Evolutionary conservation across 2,113 vertebrate genomes (phyloP).

Genomic region (Chascanopsetta lugubris): DNA sequence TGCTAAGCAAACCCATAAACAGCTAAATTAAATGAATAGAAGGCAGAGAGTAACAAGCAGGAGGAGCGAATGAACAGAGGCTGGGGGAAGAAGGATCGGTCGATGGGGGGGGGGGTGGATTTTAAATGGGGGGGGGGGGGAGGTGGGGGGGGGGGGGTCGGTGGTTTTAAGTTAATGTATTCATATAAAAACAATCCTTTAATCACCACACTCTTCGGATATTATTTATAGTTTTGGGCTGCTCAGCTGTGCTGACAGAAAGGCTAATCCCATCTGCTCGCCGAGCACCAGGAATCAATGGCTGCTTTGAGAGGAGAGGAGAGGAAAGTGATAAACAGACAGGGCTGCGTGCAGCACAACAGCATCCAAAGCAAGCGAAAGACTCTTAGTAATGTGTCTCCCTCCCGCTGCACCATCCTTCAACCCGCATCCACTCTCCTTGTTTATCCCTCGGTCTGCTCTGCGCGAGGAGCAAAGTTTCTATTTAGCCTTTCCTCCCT

Average conservation of each 20-base stretch:
- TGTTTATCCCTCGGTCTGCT: slow-evolving; percentile 47
- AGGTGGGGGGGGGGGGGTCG: not conserved
- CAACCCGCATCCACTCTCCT: slow-evolving; percentile 45
- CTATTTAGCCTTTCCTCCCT: slow-evolving; percentile 56
- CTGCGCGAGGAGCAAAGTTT: slow-evolving; percentile 42
- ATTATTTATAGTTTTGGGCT: slow-evolving; percentile 72
- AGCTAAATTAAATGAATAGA: slow-evolving; percentile 51
- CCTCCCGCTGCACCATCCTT: slow-evolving; percentile 57
- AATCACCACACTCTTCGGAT: slow-evolving; percentile 71
- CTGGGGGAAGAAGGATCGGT: slow-evolving; percentile 17
- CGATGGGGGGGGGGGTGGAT: slow-evolving; percentile 31
- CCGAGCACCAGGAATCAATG: slow-evolving; percentile 63
- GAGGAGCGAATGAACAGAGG: slow-evolving; percentile 58
- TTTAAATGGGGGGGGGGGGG: slow-evolving; percentile 45
- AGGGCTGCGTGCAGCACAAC: slow-evolving; percentile 49
- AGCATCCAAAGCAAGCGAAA: slow-evolving; percentile 46
- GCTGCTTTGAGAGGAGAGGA: slow-evolving; percentile 56
- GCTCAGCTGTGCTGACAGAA: slow-evolving; percentile 65
- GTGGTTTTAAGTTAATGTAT: slow-evolving; percentile 63
- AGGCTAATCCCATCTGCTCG: slow-evolving; percentile 68
- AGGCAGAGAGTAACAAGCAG: slow-evolving; percentile 32
- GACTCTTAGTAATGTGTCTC: slow-evolving; percentile 54
- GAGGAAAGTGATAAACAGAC: slow-evolving; percentile 51
- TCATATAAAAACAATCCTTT: slow-evolving; percentile 71
- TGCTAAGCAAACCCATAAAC: slow-evolving; percentile 64